Evolutionary conservation across 2,888 invertebrate species (phyloP).

Genomic region (Oscheius onirici): DNA sequence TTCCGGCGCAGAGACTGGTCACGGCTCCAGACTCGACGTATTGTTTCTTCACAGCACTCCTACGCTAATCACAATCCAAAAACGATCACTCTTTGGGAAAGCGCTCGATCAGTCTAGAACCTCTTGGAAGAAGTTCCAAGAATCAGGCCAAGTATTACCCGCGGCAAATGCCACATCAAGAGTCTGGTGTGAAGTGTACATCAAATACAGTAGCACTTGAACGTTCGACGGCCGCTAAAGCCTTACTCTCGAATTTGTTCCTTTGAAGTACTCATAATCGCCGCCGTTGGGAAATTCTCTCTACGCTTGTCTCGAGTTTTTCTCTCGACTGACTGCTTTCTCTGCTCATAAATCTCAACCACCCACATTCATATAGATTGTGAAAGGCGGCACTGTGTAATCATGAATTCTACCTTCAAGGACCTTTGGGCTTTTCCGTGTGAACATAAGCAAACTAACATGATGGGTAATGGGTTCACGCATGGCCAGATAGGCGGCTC

Average conservation of each 20-base stretch:
- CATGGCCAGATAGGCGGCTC: conserved; percentile 27
- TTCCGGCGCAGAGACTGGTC: conserved; percentile 31
- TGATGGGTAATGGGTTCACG: conserved; percentile 33
- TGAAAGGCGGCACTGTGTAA: background rate
- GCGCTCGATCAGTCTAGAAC: background rate
- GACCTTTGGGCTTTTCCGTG: background rate
- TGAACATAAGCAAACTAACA: conserved; percentile 25
- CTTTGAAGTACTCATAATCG: background rate
- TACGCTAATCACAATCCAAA: background rate
- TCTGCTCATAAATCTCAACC: conserved; percentile 4
- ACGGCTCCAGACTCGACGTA: conserved; percentile 14
- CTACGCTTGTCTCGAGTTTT: background rate
- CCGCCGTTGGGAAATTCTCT: too few species aligned
- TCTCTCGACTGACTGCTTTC: background rate
- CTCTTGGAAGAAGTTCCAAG: background rate
- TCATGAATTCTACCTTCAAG: background rate
- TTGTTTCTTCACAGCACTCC: background rate
- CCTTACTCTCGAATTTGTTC: conserved; percentile 1
- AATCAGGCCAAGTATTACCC: background rate
- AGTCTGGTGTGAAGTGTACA: conserved; percentile 30
- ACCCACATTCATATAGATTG: background rate
- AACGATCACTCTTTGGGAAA: background rate
- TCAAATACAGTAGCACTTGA: conserved; percentile 32
- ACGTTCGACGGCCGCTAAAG: conserved; percentile 10
- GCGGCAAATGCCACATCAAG: conserved; percentile 13